Evolutionary conservation across 2,888 invertebrate species (phyloP), one percentile per base, ranked within the genome.

Genomic region (Leptopilina myrica): DNA sequence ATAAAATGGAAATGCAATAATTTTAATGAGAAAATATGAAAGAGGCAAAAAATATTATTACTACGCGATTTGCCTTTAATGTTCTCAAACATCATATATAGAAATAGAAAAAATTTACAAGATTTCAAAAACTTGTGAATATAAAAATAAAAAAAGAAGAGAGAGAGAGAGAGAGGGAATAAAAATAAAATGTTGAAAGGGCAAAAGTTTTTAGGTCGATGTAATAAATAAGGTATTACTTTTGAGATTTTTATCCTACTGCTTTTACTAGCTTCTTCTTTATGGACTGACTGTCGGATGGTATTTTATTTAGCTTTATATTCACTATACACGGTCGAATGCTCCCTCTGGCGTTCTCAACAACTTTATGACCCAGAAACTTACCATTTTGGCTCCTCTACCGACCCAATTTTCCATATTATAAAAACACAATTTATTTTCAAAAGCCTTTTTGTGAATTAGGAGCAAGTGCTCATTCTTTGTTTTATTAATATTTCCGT

Each of bases 331-430:
- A 80, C 78, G 73, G 53, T 77, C 82, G 79, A 81, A 77, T 80
- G 79, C 82, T 81, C 78, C 80, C 78, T 76, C 76, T 78, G 73
- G 76, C 76, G 73, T 78, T 77, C 78, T 79, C 79, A 80, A 81
- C 78, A 81, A 81, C 79, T 85, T 86, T 84, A 85, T 83, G 83
- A 86, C 81, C 82, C 82, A 81, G 82, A 84, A 85, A 85, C 81
- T 83, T 78, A 43, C 64, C 64, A 53, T 56, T 56, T 53, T 78
- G 64, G 67, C 79, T 83, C 73, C 77, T 80, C 56, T 33, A 53
- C 73, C 81, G 82, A 83, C 84, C 83, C 79, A 84, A 85, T 85
- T 84, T 84, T 79, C 76, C 66, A 79, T 79, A 79, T 83, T 79
- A 66, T 79, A 80, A 78, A 80, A 81, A 80, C 73, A 76, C 64